phyloP scores from a whole-genome alignment of 2,797 vertebrate genomes.

The Pangasius macronema region DNA sequence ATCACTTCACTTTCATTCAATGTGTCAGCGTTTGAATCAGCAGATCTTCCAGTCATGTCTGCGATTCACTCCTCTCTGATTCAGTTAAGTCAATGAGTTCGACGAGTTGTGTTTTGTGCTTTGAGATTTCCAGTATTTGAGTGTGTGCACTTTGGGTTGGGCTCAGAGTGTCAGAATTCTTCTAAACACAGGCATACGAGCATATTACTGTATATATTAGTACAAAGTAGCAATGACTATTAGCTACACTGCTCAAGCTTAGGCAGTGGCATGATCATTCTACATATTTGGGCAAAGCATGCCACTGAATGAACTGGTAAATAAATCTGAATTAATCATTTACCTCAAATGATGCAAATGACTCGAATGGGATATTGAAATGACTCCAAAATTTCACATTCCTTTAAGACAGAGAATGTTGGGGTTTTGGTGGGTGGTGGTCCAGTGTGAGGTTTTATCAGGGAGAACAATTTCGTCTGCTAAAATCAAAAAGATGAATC shows the following conservation, averaged over 20 bases:
- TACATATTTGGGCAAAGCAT: neutral
- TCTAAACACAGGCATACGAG: neutral
- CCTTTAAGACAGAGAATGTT: conserved; percentile 5
- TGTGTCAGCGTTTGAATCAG: conserved; percentile 6
- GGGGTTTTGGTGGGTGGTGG: neutral
- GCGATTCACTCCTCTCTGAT: conserved; percentile 1
- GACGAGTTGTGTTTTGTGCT: neutral
- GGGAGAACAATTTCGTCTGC: neutral
- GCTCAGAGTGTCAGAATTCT: neutral
- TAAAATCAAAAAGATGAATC: conserved; percentile 8
- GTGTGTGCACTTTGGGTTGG: neutral
- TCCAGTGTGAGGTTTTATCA: conserved; percentile 1
- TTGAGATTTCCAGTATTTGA: neutral
- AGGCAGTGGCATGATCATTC: neutral
- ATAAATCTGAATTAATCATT: neutral
- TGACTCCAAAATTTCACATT: neutral
- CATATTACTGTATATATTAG: neutral
- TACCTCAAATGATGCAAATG: neutral
- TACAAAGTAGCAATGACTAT: neutral
- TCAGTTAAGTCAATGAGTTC: neutral
- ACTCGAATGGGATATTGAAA: neutral
- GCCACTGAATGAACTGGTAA: neutral
- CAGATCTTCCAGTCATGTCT: neutral
- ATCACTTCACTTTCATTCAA: neutral
- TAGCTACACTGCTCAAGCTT: too few species aligned